Base-by-base conservation (phyloP, 2,113 vertebrate genomes). In the Lagopus muta region DNA sequence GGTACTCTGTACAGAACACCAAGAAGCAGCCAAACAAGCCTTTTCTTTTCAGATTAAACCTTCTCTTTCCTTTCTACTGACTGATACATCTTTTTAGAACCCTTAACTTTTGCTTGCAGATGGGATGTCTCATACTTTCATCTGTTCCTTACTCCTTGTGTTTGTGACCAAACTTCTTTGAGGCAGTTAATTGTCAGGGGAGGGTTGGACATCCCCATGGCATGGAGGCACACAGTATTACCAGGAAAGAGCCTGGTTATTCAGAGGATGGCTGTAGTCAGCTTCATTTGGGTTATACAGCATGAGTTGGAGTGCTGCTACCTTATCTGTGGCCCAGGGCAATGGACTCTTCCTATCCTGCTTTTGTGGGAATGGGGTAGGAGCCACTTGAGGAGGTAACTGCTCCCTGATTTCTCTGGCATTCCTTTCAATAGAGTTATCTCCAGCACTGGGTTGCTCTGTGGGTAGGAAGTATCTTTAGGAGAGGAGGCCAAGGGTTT, bases 141-240 rank as follows among this genome's bases (percentile, higher is more conserved):
- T 40, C 15, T 2, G 6, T 77, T 76, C 43, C 48, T 72, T 91
- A 76, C 21, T 60, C 19, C 15, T 82, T 1, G 0, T 57, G 48
- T 89, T 92, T 38, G n/a, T 42, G 62, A 74, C 24, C 32, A 60
- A 82, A 55, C 32, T 82, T 21, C 50, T 24, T 69, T 71, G 9
- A 67, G 71, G 28, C 6, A 5, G 6, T 20, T 67, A 32, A 38
- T 57, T 64, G 24, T 18, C 52, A 15, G 74, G 27, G 43, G 83
- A 64, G 30, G 20, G 27, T 43, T 81, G 47, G 69, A 61, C 58
- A 20, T 75, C 8, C 3, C 28, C 34, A 18, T 14, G 3, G 40
- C 58, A 50, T 50, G 1, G 1, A 40, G 60, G n/a, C 52, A 52
- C 2, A 4, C 1, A 1, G 4, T 67, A 19, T 36, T 34, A 34